Evolutionary conservation across 2,888 invertebrate species (phyloP).

Genomic region (Agrotis segetum): DNA sequence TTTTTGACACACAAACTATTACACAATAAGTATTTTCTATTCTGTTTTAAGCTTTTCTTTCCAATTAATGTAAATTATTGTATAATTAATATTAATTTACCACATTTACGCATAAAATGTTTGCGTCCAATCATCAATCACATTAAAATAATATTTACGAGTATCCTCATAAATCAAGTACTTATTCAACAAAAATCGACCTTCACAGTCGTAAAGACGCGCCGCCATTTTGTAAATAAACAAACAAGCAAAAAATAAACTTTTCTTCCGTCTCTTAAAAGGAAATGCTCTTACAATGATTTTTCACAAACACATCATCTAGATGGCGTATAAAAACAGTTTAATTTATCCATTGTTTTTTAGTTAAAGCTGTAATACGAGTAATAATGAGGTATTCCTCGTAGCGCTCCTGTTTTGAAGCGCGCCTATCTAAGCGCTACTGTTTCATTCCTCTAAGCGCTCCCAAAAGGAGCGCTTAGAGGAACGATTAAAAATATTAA

Average conservation of each 20-base stretch:
- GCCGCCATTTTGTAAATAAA: slow-evolving; percentile 35
- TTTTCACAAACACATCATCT: slow-evolving; percentile 32
- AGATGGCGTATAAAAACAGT: slow-evolving; percentile 33
- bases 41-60: neutral
- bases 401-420: too few relatives aligned
- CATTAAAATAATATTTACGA: slow-evolving; percentile 41
- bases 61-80: slow-evolving; percentile 1
- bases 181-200: slow-evolving; percentile 22
- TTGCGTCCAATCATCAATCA: slow-evolving; percentile 27
- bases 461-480: too few relatives aligned
- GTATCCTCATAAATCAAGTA: slow-evolving; percentile 28
- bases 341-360: slow-evolving; percentile 47
- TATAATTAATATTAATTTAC: neutral
- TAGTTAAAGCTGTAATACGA: slow-evolving; percentile 30
- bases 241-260: slow-evolving; percentile 33
- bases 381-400: too few relatives aligned
- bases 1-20: too few relatives aligned
- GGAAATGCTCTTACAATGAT: slow-evolving; percentile 47
- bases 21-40: too few relatives aligned
- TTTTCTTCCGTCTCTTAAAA: slow-evolving; percentile 35
- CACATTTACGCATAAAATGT: slow-evolving; percentile 19
- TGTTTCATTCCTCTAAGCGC: too few relatives aligned
- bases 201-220: slow-evolving; percentile 33
- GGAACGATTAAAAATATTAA: too few relatives aligned
- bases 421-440: too few relatives aligned